Evolutionary conservation across 1,140 invertebrate genomes (phyloP), one percentile per base, ranked within the genome.

Genomic region (Linepithema humile): DNA sequence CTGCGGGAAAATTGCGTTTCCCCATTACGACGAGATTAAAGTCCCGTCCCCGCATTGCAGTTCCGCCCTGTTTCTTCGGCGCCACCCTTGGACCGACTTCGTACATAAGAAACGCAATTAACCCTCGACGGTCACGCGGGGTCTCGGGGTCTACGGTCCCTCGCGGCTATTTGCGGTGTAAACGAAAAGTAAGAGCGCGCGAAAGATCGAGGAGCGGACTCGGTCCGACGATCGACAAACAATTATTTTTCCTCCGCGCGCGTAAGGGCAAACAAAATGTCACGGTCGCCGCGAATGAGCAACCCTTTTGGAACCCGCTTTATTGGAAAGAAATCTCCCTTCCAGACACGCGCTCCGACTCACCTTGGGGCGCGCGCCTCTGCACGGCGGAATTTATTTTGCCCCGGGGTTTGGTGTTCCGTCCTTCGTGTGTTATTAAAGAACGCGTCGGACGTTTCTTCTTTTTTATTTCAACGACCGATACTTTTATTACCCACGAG

Each of bases 21-120:
- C 70, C 87, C 84, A 89, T 89, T 89, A 89, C 88, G 88, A 77
- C 75, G 85, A 89, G 88, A 89, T 89, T 88, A 86, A 89, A 89
- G 88, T 89, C 85, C 74, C 69, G 57, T 88, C 55, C n/a, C 83
- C 59, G 88, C 73, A 84, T 88, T 69, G 83, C 83, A 88, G 77
- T 86, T 74, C 45, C 67, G 29, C 38, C 45, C 55, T 35, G 57
- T 26, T 57, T 32, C 48, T 17, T 45, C 32, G 26, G 10, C 29
- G 43, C 5, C 82, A 40, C 10, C 53, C 45, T 72, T 43, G 9
- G 12, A 35, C 23, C 48, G 55, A 50, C 67, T 83, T 83, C 86
- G 65, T 85, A 88, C 85, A 88, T 89, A 89, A 89, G 85, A 87
- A 89, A 75, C 82, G 88, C 85, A 89, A 89, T 89, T 89, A 89